Base-by-base conservation (phyloP, 2,888 invertebrate species). In the Octodonta nipae region DNA sequence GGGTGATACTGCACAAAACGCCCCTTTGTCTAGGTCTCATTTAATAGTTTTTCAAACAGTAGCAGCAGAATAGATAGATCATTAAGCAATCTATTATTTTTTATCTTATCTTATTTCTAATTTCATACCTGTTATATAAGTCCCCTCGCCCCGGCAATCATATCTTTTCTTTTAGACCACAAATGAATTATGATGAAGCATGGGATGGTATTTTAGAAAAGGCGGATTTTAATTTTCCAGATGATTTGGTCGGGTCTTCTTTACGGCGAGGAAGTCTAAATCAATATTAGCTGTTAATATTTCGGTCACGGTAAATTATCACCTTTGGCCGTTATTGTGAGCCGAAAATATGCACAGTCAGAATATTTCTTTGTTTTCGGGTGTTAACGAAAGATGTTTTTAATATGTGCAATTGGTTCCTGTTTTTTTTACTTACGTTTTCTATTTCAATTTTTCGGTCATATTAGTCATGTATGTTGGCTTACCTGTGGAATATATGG, bases 101-200 rank as follows among this genome's bases (percentile, higher is more conserved):
- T 38, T 32, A 26, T 28, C 26, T 11, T 13, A 15, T 28, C 30
- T 22, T 36, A 35, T 33, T 40, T 35, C 33, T 38, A 42, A 42
- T 42, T 42, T 42, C 42, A 42, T 42, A 42, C 38, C 35, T 36
- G 37, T 42, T 42, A 42, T 37, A 36, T 34, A 33, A 38, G 33
- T 33, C 36, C 34, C 28, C n/a, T n/a, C n/a, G n/a, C n/a, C n/a
- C 24, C 28, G 42, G 32, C 36, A 35, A 32, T 35, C 32, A 37
- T 27, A 28, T 22, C 11, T 22, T 4, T 22, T 22, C 11, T 14
- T 26, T 30, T 34, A 26, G n/a, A 22, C 10, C 22, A 22, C 11
- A 22, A 22, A 22, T 11, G 22, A 39, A 43, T 43, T 43, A 39
- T 39, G 28, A 39, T 39, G 26, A 30, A 36, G 33, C 40, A 34